These are phyloP conservation scores for Catharus bicknelli DNA, from an alignment of 2,113 vertebrate genomes.

Conservation along the genomic window DNA sequence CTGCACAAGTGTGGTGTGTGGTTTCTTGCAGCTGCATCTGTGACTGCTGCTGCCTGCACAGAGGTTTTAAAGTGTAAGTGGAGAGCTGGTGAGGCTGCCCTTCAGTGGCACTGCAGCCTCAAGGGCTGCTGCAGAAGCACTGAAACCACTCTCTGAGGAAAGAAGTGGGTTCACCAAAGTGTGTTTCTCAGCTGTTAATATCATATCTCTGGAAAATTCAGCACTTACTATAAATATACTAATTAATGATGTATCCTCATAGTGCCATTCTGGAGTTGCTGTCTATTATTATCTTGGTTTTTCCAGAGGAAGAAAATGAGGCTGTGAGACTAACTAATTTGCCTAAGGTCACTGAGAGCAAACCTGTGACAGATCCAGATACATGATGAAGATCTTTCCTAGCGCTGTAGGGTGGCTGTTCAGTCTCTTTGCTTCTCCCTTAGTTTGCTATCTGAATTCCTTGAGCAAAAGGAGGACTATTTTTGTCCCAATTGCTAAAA, in stretches of 20 bases:
- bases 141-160: slow-evolving; percentile 5
- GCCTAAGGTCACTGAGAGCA: background rate
- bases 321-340: background rate
- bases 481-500: slow-evolving; percentile 40
- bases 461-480: slow-evolving; percentile 9
- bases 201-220: background rate
- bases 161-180: slow-evolving; percentile 3
- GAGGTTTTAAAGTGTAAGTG: slow-evolving; percentile 65
- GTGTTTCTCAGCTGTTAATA: background rate
- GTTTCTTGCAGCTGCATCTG: slow-evolving; percentile 82
- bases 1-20: slow-evolving; percentile 80
- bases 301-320: background rate
- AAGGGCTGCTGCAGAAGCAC: slow-evolving; percentile 44
- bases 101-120: slow-evolving; percentile 34
- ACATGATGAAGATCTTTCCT: background rate
- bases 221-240: background rate
- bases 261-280: background rate
- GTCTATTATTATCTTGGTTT: background rate
- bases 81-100: slow-evolving; percentile 56
- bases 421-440: background rate
- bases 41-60: slow-evolving; percentile 47
- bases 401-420: background rate
- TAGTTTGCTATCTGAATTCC: slow-evolving; percentile 21
- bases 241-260: background rate
- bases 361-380: background rate